Percentiles rank a stretch among this genome's conserved stretches.
Conservation (phyloP, 1,140 invertebrate genomes). For the Hydropsyche tenuis region DNA sequence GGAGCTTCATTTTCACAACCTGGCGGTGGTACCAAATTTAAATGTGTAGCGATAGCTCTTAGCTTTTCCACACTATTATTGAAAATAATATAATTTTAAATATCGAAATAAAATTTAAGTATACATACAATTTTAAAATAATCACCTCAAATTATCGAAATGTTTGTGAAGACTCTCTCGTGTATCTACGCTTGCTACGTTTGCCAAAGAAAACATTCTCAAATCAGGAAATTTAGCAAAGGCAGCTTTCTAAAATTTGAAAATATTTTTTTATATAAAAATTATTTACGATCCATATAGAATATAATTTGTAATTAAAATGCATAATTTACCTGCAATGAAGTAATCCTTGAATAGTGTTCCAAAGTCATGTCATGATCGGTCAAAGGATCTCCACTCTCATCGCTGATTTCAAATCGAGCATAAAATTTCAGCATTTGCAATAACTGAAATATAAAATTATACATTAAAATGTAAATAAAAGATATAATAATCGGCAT, state of each 20-base stretch:
- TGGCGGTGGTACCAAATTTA: conserved; percentile 83
- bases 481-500: too few species aligned
- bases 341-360: conserved; percentile 91
- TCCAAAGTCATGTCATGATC: conserved; percentile 92
- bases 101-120: too few species aligned
- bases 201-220: conserved; percentile 86
- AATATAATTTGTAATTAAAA: conserved; percentile 25
- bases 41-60: conserved; percentile 81
- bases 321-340: conserved; percentile 74
- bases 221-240: conserved; percentile 92
- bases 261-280: conserved; percentile 40
- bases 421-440: conserved; percentile 97
- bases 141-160: conserved; percentile 78
- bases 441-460: conserved; percentile 74
- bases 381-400: conserved; percentile 91
- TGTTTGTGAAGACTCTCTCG: conserved; percentile 84
- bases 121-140: conserved; percentile 15
- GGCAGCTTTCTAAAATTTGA: conserved; percentile 76
- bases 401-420: conserved; percentile 97
- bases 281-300: conserved; percentile 4
- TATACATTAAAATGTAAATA: neutral
- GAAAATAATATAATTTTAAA: conserved; percentile 32
- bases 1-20: conserved; percentile 71
- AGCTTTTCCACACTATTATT: conserved; percentile 75
- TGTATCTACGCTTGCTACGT: conserved; percentile 94